These are phyloP conservation scores for Meiosimyza decipiens DNA, from an alignment of 2,888 invertebrate genomes.

Conservation along the genomic window DNA sequence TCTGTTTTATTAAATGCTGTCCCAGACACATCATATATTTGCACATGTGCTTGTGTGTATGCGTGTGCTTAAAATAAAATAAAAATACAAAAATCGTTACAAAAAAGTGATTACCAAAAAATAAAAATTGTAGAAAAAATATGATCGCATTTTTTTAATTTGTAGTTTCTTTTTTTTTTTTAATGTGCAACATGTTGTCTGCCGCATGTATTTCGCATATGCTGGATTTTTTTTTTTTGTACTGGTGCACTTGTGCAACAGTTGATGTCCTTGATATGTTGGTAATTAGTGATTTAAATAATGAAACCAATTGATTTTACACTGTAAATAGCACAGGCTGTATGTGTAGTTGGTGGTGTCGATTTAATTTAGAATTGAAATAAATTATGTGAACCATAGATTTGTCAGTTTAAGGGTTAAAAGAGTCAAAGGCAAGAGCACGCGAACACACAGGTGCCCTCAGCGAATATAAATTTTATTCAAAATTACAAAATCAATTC, in stretches of 20 bases:
- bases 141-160: conserved; percentile 30
- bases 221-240: conserved; percentile 9
- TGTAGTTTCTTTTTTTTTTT: neutral
- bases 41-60: neutral
- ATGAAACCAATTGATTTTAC: neutral
- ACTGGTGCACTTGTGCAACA: neutral
- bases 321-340: no score
- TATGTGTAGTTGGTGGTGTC: no score
- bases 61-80: neutral
- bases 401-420: no score
- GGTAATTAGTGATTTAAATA: conserved; percentile 21
- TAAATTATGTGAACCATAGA: no score
- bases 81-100: neutral
- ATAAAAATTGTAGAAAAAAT: conserved; percentile 11
- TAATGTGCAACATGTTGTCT: conserved; percentile 16
- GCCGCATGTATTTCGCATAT: neutral
- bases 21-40: neutral
- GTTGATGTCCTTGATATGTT: conserved; percentile 23
- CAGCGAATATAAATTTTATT: no score
- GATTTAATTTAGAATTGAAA: no score
- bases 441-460: no score
- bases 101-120: conserved; percentile 14
- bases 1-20: no score
- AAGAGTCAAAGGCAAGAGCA: no score
- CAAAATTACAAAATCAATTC: no score